Evolutionary conservation across 2,113 vertebrate species (phyloP).

Genomic region (Corythoichthys haematopterus): DNA sequence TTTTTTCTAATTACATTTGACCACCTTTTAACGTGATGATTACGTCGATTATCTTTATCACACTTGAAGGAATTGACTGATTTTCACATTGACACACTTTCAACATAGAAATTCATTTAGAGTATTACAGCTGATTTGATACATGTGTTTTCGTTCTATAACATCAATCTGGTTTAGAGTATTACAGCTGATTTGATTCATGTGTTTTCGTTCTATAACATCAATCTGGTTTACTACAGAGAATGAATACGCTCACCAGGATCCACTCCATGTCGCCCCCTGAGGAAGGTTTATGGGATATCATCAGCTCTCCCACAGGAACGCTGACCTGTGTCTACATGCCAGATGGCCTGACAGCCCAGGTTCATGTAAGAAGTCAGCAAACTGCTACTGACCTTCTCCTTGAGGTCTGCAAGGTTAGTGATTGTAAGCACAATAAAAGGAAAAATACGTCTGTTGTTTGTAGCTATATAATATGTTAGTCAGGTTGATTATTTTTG

Average conservation of each 20-base stretch:
- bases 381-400: constrained; percentile 82
- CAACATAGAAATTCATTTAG: not conserved
- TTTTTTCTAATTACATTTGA: constrained; percentile 5
- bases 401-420: constrained; percentile 85
- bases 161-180: not conserved
- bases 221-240: constrained; percentile 44
- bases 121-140: not conserved
- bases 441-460: constrained; percentile 4
- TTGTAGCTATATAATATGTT: not conserved
- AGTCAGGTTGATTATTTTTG: not conserved
- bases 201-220: not conserved
- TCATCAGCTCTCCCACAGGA: constrained; percentile 48
- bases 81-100: not conserved
- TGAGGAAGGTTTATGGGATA: constrained; percentile 74
- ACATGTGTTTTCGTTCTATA: constrained; percentile 6
- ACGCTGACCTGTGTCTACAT: constrained; percentile 73
- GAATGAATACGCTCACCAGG: constrained; percentile 75
- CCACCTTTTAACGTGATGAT: not conserved
- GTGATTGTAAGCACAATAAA: not conserved
- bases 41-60: not conserved
- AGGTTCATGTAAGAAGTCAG: constrained; percentile 76
- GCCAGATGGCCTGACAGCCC: constrained; percentile 76
- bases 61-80: no score
- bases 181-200: not conserved
- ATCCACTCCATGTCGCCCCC: constrained; percentile 74